Base-by-base conservation (phyloP, 2,888 invertebrate genomes). In the Phymatocera aterrima region DNA sequence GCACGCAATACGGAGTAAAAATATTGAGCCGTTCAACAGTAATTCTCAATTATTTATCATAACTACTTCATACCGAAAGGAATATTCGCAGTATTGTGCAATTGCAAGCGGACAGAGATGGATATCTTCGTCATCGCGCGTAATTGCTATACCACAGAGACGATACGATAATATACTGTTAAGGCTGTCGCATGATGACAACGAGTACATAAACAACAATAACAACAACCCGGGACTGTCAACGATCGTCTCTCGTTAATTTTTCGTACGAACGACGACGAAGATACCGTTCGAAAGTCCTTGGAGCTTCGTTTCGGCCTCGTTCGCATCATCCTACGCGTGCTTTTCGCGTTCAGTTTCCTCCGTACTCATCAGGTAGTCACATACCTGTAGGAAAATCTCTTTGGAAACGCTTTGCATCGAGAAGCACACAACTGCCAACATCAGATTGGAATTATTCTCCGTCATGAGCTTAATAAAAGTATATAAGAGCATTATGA, bases 1-100 rank as follows among this genome's bases (percentile, higher is more conserved):
- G 61, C 61, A 64, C 37, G 2, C 34, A 57, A 34, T 15, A 64
- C 18, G 37, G 8, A 64, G 18, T 64, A 37, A 64, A 68, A 68
- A 68, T 68, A 68, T 68, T 68, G 68, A 68, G 68, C 68, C 46
- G 43, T 68, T 68, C 28, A 24, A 68, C 68, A 46, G 68, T 46
- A 46, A 64, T 37, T 43, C 43, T 31, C 4, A 31, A 43, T n/a
- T n/a, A 68, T 43, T 68, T 28, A 68, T 68, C 10, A 60, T 51
- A 60, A 28, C 12, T 2, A 51, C 1, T 24, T n/a, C n/a, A 61
- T 68, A 68, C n/a, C 37, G 34, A 64, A 64, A 64, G 10, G 18
- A 2, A 68, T 31, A 24, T 10, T 68, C 34, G 51, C 3, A 15
- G 37, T 24, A 64, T 64, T 18, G 37, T 37, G 61, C 18, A 64